phyloP scores from a whole-genome alignment of 2,113 vertebrate genomes.

The Diphyllodes magnificus region DNA sequence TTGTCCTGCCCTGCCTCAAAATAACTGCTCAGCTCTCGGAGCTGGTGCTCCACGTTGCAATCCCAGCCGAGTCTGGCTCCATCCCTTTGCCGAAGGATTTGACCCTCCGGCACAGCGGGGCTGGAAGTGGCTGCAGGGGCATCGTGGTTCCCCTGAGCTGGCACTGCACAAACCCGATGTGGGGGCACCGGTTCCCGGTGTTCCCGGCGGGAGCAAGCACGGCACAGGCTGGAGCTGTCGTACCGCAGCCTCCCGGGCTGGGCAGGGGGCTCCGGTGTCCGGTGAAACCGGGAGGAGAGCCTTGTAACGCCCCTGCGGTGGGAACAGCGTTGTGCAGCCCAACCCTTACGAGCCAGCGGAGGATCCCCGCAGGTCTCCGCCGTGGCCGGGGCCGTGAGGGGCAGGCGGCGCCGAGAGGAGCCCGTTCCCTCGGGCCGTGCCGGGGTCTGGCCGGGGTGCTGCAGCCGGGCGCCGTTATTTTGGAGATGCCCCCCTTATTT shows the following conservation, averaged over 20 bases:
- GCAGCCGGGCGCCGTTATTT: not conserved
- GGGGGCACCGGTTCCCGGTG: not conserved
- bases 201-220: not conserved
- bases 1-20: not conserved
- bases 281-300: not conserved
- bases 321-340: not conserved
- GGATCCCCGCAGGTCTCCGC: not conserved
- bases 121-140: not conserved
- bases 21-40: not conserved
- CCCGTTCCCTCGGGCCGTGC: not conserved
- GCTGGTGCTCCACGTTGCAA: not conserved
- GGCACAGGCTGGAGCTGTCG: not conserved
- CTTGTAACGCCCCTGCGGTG: not conserved
- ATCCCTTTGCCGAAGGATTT: not conserved
- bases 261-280: not conserved
- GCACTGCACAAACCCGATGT: not conserved
- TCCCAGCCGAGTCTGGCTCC: not conserved
- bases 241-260: not conserved
- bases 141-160: not conserved
- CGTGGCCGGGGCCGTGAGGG: not conserved
- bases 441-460: too few species aligned
- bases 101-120: not conserved
- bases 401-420: not conserved
- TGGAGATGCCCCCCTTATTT: not conserved
- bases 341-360: fast-evolving